Evolutionary conservation across 2,797 vertebrate genomes (phyloP).

Genomic region (Atherinosoma microstoma): DNA sequence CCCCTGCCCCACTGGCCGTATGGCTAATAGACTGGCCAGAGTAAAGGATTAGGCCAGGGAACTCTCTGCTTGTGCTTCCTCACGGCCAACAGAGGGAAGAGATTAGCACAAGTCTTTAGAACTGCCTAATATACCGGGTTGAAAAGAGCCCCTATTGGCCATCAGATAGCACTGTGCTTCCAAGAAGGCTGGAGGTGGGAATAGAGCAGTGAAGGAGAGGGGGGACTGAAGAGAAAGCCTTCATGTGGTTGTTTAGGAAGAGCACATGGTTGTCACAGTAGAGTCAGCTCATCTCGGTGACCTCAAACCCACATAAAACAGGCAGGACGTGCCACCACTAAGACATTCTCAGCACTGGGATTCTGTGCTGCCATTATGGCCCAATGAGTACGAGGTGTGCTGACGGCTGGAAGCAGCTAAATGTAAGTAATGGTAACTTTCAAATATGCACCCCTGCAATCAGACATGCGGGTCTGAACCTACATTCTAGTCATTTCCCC

Average conservation of each 20-base stretch:
- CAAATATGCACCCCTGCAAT: background rate
- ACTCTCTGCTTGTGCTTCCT: slow-evolving; percentile 59
- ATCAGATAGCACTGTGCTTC: slow-evolving; percentile 20
- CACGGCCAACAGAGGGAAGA: slow-evolving; percentile 55
- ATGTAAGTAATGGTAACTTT: background rate
- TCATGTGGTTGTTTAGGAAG: slow-evolving; percentile 30
- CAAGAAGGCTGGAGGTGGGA: slow-evolving; percentile 51
- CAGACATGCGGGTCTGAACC: background rate
- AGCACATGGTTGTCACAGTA: slow-evolving; percentile 32
- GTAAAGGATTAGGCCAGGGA: slow-evolving; percentile 70
- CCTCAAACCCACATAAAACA: slow-evolving; percentile 17
- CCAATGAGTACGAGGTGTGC: background rate
- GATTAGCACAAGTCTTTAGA: slow-evolving; percentile 69
- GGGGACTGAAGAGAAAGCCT: slow-evolving; percentile 19
- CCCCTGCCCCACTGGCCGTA: slow-evolving; percentile 76
- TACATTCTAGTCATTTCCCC: background rate
- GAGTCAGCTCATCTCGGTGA: slow-evolving; percentile 19
- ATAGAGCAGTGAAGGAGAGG: slow-evolving; percentile 38
- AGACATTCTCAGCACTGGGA: too few species aligned
- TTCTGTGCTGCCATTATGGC: too few species aligned
- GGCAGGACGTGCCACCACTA: background rate
- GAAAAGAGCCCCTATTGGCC: slow-evolving; percentile 54
- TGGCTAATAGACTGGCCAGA: slow-evolving; percentile 77
- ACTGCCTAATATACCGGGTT: slow-evolving; percentile 38
- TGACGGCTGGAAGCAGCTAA: background rate